phyloP scores from a whole-genome alignment of 2,797 vertebrate genomes.

The Sebastes minor region DNA sequence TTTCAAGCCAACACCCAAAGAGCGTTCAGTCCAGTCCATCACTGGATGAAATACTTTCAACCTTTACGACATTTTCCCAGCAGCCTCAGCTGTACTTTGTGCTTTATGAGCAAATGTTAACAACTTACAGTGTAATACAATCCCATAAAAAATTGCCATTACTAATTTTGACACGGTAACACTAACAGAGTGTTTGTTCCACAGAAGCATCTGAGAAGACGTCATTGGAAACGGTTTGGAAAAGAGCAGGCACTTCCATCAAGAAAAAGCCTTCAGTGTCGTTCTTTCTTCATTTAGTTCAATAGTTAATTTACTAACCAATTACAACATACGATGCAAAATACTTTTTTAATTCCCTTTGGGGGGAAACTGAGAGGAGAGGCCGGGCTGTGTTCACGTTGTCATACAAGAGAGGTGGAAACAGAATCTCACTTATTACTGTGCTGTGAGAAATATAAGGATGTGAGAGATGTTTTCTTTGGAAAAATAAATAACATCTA shows the following conservation, averaged over 20 bases:
- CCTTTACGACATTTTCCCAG: neutral
- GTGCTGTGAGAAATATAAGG: too few relatives aligned
- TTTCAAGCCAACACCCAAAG: neutral
- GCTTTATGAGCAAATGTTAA: neutral
- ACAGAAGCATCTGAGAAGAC: rapidly evolving
- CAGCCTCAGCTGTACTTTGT: neutral
- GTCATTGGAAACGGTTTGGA: rapidly evolving
- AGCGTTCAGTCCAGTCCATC: neutral
- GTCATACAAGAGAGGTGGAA: too few relatives aligned
- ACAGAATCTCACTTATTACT: too few relatives aligned
- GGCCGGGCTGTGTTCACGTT: too few relatives aligned
- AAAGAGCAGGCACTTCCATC: neutral
- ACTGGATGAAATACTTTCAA: neutral
- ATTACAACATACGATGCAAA: neutral
- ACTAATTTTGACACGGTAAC: too few relatives aligned
- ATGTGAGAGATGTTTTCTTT: too few relatives aligned
- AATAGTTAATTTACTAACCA: neutral
- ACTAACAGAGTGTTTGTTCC: too few relatives aligned
- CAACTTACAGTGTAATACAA: neutral
- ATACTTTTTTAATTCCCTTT: too few relatives aligned
- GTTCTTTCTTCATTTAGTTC: neutral
- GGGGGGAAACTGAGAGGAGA: too few relatives aligned
- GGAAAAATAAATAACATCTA: too few relatives aligned
- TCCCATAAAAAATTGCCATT: neutral
- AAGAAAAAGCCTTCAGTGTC: neutral